phyloP scores from a whole-genome alignment of 2,113 vertebrate species.

The Gnathonemus echidnorhynchus region DNA sequence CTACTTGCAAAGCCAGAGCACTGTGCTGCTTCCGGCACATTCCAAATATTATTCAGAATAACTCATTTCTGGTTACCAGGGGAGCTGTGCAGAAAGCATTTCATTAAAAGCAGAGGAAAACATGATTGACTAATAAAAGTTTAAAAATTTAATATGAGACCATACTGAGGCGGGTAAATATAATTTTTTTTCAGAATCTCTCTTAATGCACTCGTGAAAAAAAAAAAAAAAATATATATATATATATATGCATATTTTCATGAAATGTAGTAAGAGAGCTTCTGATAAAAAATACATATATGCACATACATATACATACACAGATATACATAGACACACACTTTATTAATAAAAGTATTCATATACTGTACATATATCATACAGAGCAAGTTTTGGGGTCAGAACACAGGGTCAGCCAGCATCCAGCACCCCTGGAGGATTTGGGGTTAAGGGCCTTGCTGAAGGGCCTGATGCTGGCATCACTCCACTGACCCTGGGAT shows the following conservation, averaged over 20 bases:
- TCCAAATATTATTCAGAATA: conserved; percentile 8
- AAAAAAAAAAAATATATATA: too few relatives aligned
- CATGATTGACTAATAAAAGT: conserved; percentile 26
- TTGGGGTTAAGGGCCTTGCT: background rate
- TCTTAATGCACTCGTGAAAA: background rate
- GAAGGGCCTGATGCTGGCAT: background rate
- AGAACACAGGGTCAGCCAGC: background rate
- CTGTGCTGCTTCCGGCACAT: background rate
- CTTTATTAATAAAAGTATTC: background rate
- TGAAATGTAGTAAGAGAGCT: too few relatives aligned
- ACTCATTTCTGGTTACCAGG: conserved; percentile 4
- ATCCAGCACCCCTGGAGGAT: background rate
- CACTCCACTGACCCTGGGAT: background rate
- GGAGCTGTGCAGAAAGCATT: conserved; percentile 19
- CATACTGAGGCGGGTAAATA: conserved; percentile 18
- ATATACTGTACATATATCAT: background rate
- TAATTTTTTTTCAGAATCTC: background rate
- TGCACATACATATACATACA: background rate
- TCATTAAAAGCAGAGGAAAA: conserved; percentile 24
- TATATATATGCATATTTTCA: too few relatives aligned
- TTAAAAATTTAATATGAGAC: conserved; percentile 21
- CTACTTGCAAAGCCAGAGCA: background rate
- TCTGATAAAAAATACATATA: too few relatives aligned
- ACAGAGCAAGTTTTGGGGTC: background rate
- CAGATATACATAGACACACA: background rate